Percentiles rank a stretch among this genome's conserved stretches.
phyloP scores from a whole-genome alignment of 2,888 invertebrate species.

The Thymelicus acteon region DNA sequence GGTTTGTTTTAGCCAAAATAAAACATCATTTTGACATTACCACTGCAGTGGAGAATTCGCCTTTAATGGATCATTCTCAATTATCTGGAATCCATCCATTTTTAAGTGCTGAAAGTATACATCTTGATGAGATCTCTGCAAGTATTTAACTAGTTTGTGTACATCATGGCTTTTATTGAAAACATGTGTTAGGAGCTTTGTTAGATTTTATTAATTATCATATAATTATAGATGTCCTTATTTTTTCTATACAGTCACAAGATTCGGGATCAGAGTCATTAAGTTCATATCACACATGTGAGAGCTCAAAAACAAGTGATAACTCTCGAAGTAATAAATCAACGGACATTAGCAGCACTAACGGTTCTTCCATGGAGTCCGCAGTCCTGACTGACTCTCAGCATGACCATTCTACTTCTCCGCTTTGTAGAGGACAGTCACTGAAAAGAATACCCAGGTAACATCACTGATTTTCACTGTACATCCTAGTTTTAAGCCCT shows the following conservation, averaged over 20 bases:
- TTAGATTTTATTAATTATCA: background rate
- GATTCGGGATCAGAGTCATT: conserved; percentile 72
- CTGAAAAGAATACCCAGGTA: conserved; percentile 80
- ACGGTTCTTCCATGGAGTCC: conserved; percentile 73
- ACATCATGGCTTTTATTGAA: too few relatives aligned
- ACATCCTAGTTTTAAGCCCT: background rate
- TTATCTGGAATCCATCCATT: conserved; percentile 91
- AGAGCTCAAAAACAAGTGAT: conserved; percentile 73
- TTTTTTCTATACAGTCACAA: conserved; percentile 56
- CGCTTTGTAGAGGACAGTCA: conserved; percentile 81
- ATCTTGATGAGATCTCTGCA: conserved; percentile 66
- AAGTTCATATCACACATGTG: conserved; percentile 79
- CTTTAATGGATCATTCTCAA: conserved; percentile 68
- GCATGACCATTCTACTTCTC: conserved; percentile 84
- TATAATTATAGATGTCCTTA: background rate
- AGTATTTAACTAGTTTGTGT: conserved; percentile 46
- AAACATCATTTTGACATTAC: conserved; percentile 58
- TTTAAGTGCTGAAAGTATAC: conserved; percentile 88
- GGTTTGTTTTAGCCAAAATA: conserved; percentile 63
- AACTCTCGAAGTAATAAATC: conserved; percentile 71
- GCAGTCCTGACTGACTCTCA: conserved; percentile 74
- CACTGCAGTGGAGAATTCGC: conserved; percentile 55
- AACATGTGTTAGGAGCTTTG: background rate
- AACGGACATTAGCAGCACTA: conserved; percentile 78
- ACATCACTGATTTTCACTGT: background rate